phyloP scores from a whole-genome alignment of 2,797 vertebrate genomes.

The Chelmon rostratus region DNA sequence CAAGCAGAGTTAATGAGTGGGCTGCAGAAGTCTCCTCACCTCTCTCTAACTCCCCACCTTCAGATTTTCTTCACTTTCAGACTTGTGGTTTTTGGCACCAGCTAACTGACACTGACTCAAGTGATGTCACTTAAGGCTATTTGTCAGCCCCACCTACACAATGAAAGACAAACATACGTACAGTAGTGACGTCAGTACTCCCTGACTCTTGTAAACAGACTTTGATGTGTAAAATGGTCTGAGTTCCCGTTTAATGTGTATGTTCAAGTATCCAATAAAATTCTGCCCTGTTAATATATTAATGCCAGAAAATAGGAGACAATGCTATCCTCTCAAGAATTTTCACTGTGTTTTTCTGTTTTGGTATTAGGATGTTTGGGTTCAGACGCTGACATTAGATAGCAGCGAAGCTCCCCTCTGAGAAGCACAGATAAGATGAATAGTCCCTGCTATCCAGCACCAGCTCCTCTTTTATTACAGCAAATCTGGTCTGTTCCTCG shows the following conservation, averaged over 20 bases:
- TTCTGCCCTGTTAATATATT: neutral
- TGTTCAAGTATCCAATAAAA: neutral
- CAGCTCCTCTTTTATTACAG: slow-evolving; percentile 50
- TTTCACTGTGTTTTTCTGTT: slow-evolving; percentile 11
- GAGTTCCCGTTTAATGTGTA: neutral
- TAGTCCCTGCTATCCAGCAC: slow-evolving; percentile 20
- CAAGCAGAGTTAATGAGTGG: neutral
- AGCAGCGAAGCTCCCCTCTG: slow-evolving; percentile 34
- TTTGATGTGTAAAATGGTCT: neutral
- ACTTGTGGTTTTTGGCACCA: neutral
- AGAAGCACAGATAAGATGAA: slow-evolving; percentile 59
- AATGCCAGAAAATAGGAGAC: neutral
- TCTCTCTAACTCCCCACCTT: neutral
- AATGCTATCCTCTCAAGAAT: neutral
- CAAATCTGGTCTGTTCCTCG: slow-evolving; percentile 34
- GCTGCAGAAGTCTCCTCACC: neutral
- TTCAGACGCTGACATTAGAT: slow-evolving; percentile 46
- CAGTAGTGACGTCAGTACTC: neutral
- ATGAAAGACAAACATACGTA: neutral
- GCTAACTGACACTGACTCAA: neutral
- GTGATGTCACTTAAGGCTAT: neutral
- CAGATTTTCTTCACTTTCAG: no score
- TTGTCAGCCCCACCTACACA: neutral
- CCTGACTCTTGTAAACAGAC: neutral
- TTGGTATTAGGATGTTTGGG: slow-evolving; percentile 21